Base-by-base conservation (phyloP, 2,113 vertebrate genomes). In the Tapirus terrestris region DNA sequence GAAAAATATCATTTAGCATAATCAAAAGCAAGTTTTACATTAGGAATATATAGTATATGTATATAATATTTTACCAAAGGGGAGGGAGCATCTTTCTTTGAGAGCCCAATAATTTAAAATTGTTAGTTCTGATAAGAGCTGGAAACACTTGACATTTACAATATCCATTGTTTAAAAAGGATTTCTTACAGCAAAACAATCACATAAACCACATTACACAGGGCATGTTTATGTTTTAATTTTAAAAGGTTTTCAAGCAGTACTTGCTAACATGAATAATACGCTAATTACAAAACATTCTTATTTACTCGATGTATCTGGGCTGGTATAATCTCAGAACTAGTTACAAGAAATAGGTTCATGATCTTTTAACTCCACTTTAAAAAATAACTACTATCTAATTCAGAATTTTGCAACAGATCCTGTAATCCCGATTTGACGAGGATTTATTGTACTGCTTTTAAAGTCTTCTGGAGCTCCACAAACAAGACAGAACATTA, bases 401-500 rank as follows among this genome's bases (percentile, higher is more conserved):
- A 85, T 92, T 97, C 61, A 89, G 33, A 83, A 85, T 85, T 95
- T 91, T 96, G 80, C 36, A 27, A 27, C 10, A 20, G 60, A 48
- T 53, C 58, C 89, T 93, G 11, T 79, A 85, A 97, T 96, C 91
- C 97, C 68, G 23, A 87, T 77, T 51, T 63, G 79, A 67, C 93
- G 51, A 82, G 75, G 43, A 65, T 88, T 96, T 29, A 33, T 73
- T 92, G 31, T 31, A 53, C 29, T 85, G 33, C 79, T 96, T 96
- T 94, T 88, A 23, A 72, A 86, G 43, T 72, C 61, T 39, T 93
- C 76, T 86, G 25, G 18, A 61, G 61, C 48, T 92, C 73, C 29
- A 36, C 65, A 90, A 87, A 86, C 43, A 95, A 97, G 92, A 88
- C 39, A 79, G 51, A 96, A 93, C 61, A 61, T 95, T 97, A 93